Evolutionary conservation across 2,888 invertebrate genomes (phyloP).

Genomic region (Fragum sueziense): DNA sequence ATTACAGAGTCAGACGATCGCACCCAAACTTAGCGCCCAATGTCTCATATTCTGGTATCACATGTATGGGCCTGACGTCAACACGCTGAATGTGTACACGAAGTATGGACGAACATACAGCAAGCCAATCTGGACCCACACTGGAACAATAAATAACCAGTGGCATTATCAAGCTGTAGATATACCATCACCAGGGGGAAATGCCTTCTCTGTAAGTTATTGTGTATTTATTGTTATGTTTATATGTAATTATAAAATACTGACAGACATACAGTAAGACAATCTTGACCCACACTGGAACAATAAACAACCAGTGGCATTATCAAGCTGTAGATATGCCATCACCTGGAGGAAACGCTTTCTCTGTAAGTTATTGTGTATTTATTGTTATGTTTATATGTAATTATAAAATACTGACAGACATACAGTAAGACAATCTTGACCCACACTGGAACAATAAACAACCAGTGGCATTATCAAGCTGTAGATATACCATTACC

Average conservation of each 20-base stretch:
- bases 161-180: slow-evolving; percentile 72
- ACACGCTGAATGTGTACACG: slow-evolving; percentile 74
- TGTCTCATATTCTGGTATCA: slow-evolving; percentile 79
- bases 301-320: slow-evolving; percentile 73
- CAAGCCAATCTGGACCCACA: slow-evolving; percentile 69
- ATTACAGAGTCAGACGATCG: slow-evolving; percentile 63
- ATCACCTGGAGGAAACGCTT: slow-evolving; percentile 22
- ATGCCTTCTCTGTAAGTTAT: slow-evolving; percentile 22
- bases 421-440: slow-evolving; percentile 65
- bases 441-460: slow-evolving; percentile 70
- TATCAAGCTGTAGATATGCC: slow-evolving; percentile 63
- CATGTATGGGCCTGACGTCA: slow-evolving; percentile 77
- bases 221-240: no score
- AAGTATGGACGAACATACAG: slow-evolving; percentile 52
- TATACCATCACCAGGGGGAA: slow-evolving; percentile 31
- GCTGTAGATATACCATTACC: slow-evolving; percentile 53
- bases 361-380: slow-evolving; percentile 15
- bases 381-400: slow-evolving; percentile 53
- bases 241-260: slow-evolving; percentile 67
- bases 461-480: slow-evolving; percentile 72
- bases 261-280: slow-evolving; percentile 56
- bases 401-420: slow-evolving; percentile 65
- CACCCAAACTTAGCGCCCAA: slow-evolving; percentile 54
- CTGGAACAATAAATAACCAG: slow-evolving; percentile 69
- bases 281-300: slow-evolving; percentile 71